phyloP scores from a whole-genome alignment of 2,888 invertebrate species.

The Phaedon cochleariae region DNA sequence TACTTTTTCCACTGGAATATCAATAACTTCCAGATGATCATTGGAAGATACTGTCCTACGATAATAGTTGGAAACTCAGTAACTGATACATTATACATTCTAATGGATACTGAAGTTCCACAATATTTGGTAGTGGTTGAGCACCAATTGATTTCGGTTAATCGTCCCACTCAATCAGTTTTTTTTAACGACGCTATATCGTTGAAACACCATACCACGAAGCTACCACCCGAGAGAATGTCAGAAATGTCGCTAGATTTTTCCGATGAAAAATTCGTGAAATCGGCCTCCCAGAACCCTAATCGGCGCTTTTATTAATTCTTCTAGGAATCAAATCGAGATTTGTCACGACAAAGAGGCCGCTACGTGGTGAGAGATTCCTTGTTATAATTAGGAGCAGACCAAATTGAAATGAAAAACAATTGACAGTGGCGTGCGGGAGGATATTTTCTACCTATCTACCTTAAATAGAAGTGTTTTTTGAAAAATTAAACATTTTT shows the following conservation, averaged over 20 bases:
- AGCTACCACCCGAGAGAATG: slow-evolving; percentile 17
- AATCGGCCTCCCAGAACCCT: slow-evolving; percentile 29
- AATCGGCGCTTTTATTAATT: slow-evolving; percentile 35
- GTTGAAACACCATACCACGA: not conserved
- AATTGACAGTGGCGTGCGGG: too few relatives aligned
- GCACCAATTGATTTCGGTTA: not conserved
- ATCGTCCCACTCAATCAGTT: not conserved
- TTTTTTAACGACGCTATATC: slow-evolving; percentile 3
- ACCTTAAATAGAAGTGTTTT: too few relatives aligned
- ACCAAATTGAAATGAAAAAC: slow-evolving; percentile 22
- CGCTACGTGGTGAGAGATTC: slow-evolving; percentile 33
- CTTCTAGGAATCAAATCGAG: slow-evolving; percentile 38
- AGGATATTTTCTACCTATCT: too few relatives aligned
- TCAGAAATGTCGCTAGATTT: slow-evolving; percentile 20
- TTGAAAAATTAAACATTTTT: too few relatives aligned
- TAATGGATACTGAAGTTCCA: not conserved
- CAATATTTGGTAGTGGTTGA: not conserved
- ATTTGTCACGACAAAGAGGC: slow-evolving; percentile 36
- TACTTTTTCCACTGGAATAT: too few relatives aligned
- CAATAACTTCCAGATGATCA: too few relatives aligned
- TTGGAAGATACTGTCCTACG: too few relatives aligned
- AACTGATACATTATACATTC: too few relatives aligned
- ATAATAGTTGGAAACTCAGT: too few relatives aligned
- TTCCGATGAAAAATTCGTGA: slow-evolving; percentile 31
- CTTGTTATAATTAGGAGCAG: slow-evolving; percentile 33